phyloP scores from a whole-genome alignment of 2,113 vertebrate species.

The Ptyas mucosa region DNA sequence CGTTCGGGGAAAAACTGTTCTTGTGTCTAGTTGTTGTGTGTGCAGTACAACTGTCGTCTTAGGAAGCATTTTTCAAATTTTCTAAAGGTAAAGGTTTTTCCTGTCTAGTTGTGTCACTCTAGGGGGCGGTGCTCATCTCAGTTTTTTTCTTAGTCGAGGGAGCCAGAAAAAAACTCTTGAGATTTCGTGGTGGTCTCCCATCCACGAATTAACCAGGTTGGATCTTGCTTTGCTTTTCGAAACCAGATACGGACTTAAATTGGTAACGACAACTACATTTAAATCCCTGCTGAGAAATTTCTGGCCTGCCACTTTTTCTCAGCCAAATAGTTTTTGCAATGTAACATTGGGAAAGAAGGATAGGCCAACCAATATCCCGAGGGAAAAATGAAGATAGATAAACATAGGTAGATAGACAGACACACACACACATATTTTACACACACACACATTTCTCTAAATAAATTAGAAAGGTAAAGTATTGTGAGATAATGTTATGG shows the following conservation, averaged over 20 bases:
- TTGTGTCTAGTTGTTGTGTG: no score
- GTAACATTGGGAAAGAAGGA: neutral
- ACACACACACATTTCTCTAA: no score
- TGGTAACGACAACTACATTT: neutral
- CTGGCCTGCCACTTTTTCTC: neutral
- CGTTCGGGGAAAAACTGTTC: no score
- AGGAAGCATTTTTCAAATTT: neutral
- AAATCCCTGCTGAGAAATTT: neutral
- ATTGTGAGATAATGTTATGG: neutral
- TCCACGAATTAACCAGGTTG: neutral
- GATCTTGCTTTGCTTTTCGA: neutral
- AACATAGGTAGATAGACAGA: no score
- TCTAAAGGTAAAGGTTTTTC: neutral
- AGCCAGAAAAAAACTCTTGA: neutral
- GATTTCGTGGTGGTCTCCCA: neutral
- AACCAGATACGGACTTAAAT: neutral
- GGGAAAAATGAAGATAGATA: neutral
- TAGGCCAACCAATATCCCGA: neutral
- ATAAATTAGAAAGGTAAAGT: neutral
- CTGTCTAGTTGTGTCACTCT: neutral
- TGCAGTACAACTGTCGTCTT: no score
- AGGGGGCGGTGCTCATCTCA: neutral
- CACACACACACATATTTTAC: no score
- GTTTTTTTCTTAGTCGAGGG: neutral
- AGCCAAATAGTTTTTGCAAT: neutral